Conservation (phyloP, 2,113 vertebrate genomes). For the Uria lomvia region DNA sequence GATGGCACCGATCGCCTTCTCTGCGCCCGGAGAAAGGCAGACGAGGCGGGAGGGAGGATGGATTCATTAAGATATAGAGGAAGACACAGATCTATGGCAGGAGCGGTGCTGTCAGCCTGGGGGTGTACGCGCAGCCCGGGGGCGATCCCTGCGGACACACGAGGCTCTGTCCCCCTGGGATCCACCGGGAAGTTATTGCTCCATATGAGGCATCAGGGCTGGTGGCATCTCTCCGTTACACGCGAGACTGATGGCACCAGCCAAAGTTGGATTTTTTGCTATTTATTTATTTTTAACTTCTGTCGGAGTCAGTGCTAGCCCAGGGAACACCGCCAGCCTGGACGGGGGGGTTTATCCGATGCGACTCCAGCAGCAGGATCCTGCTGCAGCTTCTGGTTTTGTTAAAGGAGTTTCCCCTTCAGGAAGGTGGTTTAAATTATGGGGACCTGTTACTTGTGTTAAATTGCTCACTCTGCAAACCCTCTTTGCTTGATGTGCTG, state of each 20-base stretch:
- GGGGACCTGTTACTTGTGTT: background rate
- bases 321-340: constrained; percentile 33
- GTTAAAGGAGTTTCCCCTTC: background rate
- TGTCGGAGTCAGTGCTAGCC: constrained; percentile 50
- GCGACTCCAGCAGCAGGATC: background rate
- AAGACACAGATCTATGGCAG: constrained; percentile 40
- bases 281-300: constrained; percentile 65
- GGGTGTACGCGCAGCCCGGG: constrained; percentile 39
- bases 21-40: background rate
- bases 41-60: background rate
- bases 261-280: constrained; percentile 66
- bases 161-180: constrained; percentile 54
- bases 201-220: constrained; percentile 59
- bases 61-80: background rate
- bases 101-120: background rate
- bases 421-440: background rate
- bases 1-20: background rate
- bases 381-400: constrained; percentile 13
- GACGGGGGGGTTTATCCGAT: constrained; percentile 31
- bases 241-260: constrained; percentile 33
- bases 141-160: background rate
- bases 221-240: constrained; percentile 59
- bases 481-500: background rate
- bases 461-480: background rate
- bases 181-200: constrained; percentile 65